Conservation (phyloP, 2,888 invertebrate genomes). For the Sesia apiformis region DNA sequence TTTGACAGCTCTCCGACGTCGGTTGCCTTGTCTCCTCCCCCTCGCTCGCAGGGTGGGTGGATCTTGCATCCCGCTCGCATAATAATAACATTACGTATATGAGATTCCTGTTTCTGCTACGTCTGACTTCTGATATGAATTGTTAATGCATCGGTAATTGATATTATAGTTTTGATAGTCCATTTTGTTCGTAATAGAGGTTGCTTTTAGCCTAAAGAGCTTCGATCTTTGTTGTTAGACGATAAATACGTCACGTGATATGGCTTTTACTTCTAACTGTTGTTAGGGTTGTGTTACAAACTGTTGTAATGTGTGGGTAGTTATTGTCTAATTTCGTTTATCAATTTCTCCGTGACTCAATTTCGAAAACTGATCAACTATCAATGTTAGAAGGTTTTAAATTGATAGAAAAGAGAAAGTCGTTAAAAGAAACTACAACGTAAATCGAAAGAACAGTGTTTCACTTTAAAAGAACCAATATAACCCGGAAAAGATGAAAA, state of each 20-base stretch:
- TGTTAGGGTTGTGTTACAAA: constrained; percentile 15
- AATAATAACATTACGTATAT: constrained; percentile 63
- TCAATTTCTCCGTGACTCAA: too few species aligned
- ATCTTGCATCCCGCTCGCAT: constrained; percentile 20
- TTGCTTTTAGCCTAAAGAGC: constrained; percentile 43
- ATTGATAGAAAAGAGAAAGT: too few species aligned
- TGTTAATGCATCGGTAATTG: constrained; percentile 74
- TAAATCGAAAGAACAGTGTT: too few species aligned
- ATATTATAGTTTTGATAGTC: constrained; percentile 70
- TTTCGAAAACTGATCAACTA: too few species aligned
- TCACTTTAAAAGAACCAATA: background rate
- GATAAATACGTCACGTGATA: constrained; percentile 35
- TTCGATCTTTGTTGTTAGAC: constrained; percentile 6
- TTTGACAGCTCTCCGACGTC: constrained; percentile 74
- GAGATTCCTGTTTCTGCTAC: constrained; percentile 67
- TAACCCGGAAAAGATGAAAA: constrained; percentile 17
- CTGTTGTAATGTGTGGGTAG: too few species aligned
- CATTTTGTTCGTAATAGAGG: constrained; percentile 49
- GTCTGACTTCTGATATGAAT: constrained; percentile 72
- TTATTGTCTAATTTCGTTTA: too few species aligned
- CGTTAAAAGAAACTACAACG: too few species aligned
- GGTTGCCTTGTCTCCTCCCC: constrained; percentile 48
- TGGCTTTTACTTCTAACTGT: constrained; percentile 25
- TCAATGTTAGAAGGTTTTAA: too few species aligned
- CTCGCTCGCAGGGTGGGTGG: constrained; percentile 22